Evolutionary conservation across 2,797 vertebrate species (phyloP), one percentile per base, ranked within the genome.

Genomic region (Uromys caudimaculatus): DNA sequence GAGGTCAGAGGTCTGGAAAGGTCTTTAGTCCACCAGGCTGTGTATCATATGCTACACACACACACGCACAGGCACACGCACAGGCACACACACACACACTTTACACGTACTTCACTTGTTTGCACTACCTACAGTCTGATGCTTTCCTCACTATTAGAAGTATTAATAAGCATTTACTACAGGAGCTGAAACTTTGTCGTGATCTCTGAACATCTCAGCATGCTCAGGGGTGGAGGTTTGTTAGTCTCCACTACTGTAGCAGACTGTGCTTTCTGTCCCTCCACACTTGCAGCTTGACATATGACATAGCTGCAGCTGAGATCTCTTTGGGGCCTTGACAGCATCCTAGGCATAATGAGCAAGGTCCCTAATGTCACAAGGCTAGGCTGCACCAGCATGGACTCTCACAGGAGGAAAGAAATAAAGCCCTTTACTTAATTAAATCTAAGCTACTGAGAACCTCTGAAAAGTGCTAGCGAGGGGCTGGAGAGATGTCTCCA

Each of bases 51-150:
- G 44, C 44, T 44, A 44, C 44, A 44, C 44, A 44, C 44, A 44
- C 44, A 44, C 44, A 44, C 44, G 6, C 44, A 44, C 44, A 44
- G 4, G 6, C 44, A 52, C 52, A 52, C 52, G 11, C 50, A 50
- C 50, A 54, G 10, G 14, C 52, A 54, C 54, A 54, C 54, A 27
- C 60, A 62, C 60, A 62, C 60, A 27, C 58, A 60, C 58, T 76
- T 91, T 69, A 91, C n/a, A 44, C 17, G 62, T 50, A n/a, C 58
- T 76, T 82, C 29, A 58, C 52, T 90, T 93, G 17, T 91, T 47
- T 32, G 1, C 7, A 76, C 27, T 60, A 75, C 41, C 92, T 64
- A 41, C 2, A 17, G 69, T 69, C 82, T 44, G 50, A 64, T 50
- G n/a, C 21, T 35, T 69, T 86, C 64, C 19, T 90, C 86, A 29